phyloP scores from a whole-genome alignment of 2,888 invertebrate genomes.

The Himalopsyche japonica region DNA sequence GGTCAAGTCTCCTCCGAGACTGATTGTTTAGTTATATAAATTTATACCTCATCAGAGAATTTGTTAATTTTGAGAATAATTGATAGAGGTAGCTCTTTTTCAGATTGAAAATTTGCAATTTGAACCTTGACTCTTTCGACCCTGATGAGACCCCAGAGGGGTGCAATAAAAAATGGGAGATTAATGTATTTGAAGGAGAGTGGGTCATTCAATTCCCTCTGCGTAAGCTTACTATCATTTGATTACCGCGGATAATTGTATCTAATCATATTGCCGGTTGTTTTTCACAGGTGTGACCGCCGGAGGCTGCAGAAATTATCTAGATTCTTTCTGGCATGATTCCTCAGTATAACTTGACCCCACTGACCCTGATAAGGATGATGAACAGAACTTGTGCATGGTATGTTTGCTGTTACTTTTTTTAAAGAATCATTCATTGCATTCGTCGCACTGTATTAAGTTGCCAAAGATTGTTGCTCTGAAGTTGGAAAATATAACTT shows the following conservation, averaged over 20 bases:
- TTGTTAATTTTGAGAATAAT: no score
- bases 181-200: slow-evolving; percentile 89
- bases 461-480: no score
- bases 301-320: slow-evolving; percentile 92
- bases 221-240: no score
- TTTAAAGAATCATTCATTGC: neutral
- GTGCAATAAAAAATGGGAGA: slow-evolving; percentile 88
- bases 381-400: slow-evolving; percentile 87
- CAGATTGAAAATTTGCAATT: slow-evolving; percentile 91
- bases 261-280: no score
- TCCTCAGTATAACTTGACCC: slow-evolving; percentile 85
- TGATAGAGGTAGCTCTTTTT: neutral
- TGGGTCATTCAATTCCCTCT: no score
- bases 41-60: no score
- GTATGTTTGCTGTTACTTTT: slow-evolving; percentile 51
- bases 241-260: no score
- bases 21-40: neutral
- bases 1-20: neutral
- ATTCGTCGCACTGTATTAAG: no score
- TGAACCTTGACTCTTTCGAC: slow-evolving; percentile 89
- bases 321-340: slow-evolving; percentile 91
- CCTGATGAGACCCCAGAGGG: slow-evolving; percentile 70
- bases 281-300: slow-evolving; percentile 74
- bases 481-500: no score
- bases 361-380: slow-evolving; percentile 83